Base-by-base conservation (phyloP, 2,797 vertebrate genomes). In the Malacoctenus gilli region DNA sequence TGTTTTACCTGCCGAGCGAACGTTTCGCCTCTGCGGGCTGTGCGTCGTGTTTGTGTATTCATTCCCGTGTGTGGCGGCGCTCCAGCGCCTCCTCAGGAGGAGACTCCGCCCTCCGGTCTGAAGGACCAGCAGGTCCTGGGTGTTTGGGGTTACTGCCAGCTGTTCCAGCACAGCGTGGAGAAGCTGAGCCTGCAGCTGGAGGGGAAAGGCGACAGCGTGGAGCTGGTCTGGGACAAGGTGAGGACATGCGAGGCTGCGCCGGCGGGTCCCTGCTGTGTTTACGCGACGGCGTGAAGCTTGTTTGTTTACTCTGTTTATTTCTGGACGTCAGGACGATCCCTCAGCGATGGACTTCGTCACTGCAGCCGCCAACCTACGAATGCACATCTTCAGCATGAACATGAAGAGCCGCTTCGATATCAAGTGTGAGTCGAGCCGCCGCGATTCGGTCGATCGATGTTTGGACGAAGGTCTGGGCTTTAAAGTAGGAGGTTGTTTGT, bases 301-400 rank as follows among this genome's bases (percentile, higher is more conserved):
- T 96, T 50, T 30, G n/a, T 38, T 8, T 16, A 4, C 9, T 9
- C 9, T 9, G 9, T 28, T 9, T 28, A 5, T 9, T 9, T 28
- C 25, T 40, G 43, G 21, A 8, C 48, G 38, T 13, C 86, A 99
- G 97, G 97, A 99, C 28, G 94, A 99, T 31, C 87, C 94, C 51
- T 92, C 96, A 38, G 95, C 96, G 14, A 95, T 99, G 97, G 96
- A 98, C 89, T 99, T 99, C 60, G 97, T 99, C 49, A 98, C 96
- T 0, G 90, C 96, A 25, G 96, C 97, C 19, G 91, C 97, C 8
- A 99, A 99, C 86, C 89, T 99, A 39, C 93, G 96, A 57, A 99
- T 99, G 96, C 90, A 98, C 78, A 94, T 99, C 87, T 99, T 99
- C 86, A 97, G 96, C 85, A 98, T 99, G 96, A 96, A 92, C 81